Percentiles rank a stretch among this genome's conserved stretches.
Evolutionary conservation across 2,888 invertebrate genomes (phyloP).

Genomic region (Xanthia icteritia): DNA sequence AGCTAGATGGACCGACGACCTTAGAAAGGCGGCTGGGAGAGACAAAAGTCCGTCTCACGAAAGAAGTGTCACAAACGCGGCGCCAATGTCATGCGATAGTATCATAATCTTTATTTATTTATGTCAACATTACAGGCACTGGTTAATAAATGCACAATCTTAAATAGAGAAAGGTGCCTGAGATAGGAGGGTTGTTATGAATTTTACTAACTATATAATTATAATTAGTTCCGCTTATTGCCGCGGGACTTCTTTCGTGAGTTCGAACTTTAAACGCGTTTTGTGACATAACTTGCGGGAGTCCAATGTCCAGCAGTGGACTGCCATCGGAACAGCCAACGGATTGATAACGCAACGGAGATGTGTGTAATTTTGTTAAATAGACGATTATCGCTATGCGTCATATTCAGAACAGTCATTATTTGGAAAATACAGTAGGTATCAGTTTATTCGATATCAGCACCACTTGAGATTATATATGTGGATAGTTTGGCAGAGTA

Average conservation of each 20-base stretch:
- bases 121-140: too few species aligned
- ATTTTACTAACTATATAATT: too few species aligned
- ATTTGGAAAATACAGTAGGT: slow-evolving; percentile 31
- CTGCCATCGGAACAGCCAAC: not conserved
- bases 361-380: not conserved
- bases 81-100: too few species aligned
- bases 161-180: too few species aligned
- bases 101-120: too few species aligned
- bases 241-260: too few species aligned
- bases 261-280: not conserved
- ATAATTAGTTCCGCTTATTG: too few species aligned
- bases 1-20: not conserved
- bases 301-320: not conserved
- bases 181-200: too few species aligned
- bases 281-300: not conserved
- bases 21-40: not conserved
- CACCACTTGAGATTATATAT: slow-evolving; percentile 44
- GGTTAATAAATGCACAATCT: too few species aligned
- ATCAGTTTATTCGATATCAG: slow-evolving; percentile 7
- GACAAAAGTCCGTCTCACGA: too few species aligned
- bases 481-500: slow-evolving; percentile 19
- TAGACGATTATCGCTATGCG: slow-evolving; percentile 15
- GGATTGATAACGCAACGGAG: not conserved
- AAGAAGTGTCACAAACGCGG: too few species aligned
- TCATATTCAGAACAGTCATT: slow-evolving; percentile 32